phyloP scores from a whole-genome alignment of 2,113 vertebrate species.

The Larimichthys crocea region DNA sequence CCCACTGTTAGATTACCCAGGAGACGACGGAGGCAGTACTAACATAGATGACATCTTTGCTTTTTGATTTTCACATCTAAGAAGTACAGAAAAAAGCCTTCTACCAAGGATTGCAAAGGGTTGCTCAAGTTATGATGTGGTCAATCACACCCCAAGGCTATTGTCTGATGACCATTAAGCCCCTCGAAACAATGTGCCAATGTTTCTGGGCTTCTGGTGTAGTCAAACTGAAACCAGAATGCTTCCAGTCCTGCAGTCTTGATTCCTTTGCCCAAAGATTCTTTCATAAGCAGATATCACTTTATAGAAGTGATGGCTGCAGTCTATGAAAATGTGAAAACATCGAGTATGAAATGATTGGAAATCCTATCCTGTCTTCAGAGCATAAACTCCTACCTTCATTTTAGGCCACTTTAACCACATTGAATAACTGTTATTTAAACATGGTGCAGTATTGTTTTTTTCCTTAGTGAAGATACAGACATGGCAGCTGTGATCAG shows the following conservation, averaged over 20 bases:
- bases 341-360: constrained; percentile 44
- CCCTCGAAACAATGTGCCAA: too few relatives aligned
- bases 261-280: too few relatives aligned
- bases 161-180: too few relatives aligned
- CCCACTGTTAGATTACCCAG: too few relatives aligned
- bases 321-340: constrained; percentile 2
- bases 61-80: constrained; percentile 1
- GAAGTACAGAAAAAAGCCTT: not conserved
- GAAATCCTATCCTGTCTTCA: constrained; percentile 22
- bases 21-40: too few relatives aligned
- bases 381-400: constrained; percentile 1
- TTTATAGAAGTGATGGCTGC: too few relatives aligned
- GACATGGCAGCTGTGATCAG: not conserved
- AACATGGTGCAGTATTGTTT: not conserved
- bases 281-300: too few relatives aligned
- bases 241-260: too few relatives aligned
- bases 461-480: not conserved
- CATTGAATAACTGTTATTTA: constrained; percentile 11
- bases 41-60: too few relatives aligned
- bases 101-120: too few relatives aligned
- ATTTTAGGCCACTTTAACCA: not conserved
- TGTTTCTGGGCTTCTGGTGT: too few relatives aligned
- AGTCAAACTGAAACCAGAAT: too few relatives aligned
- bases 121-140: not conserved
- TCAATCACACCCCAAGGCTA: not conserved